Conservation (phyloP, 2,888 invertebrate genomes). For the Ligdia adustata region DNA sequence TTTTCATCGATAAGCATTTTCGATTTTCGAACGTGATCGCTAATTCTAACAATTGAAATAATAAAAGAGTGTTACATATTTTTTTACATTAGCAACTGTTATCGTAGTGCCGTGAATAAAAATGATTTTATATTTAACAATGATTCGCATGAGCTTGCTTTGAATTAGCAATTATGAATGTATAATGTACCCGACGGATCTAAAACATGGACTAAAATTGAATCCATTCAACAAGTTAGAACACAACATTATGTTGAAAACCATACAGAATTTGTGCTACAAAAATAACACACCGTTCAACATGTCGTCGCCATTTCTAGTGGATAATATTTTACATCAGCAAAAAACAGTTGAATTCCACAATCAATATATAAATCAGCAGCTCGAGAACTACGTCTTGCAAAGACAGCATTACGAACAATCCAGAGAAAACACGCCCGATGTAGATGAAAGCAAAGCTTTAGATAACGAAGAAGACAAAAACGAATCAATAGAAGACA, state of each 20-base stretch:
- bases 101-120: slow-evolving; percentile 21
- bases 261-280: slow-evolving; percentile 73
- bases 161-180: slow-evolving; percentile 38
- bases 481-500: slow-evolving; percentile 58
- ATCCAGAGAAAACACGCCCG: slow-evolving; percentile 70
- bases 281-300: slow-evolving; percentile 71
- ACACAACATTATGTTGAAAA: slow-evolving; percentile 79
- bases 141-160: slow-evolving; percentile 1
- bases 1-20: neutral
- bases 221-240: slow-evolving; percentile 68
- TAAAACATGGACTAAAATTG: slow-evolving; percentile 74
- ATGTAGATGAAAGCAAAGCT: slow-evolving; percentile 59
- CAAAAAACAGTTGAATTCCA: slow-evolving; percentile 75
- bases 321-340: slow-evolving; percentile 85
- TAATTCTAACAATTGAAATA: slow-evolving; percentile 14
- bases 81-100: neutral
- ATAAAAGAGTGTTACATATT: slow-evolving; percentile 30
- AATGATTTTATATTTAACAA: slow-evolving; percentile 9
- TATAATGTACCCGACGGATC: slow-evolving; percentile 78
- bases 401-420: slow-evolving; percentile 59
- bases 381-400: slow-evolving; percentile 70
- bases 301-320: slow-evolving; percentile 85
- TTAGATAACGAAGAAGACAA: slow-evolving; percentile 53
- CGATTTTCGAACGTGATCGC: slow-evolving; percentile 17
- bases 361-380: slow-evolving; percentile 83